Evolutionary conservation across 2,888 invertebrate species (phyloP).

Genomic region (Mamestra brassicae): DNA sequence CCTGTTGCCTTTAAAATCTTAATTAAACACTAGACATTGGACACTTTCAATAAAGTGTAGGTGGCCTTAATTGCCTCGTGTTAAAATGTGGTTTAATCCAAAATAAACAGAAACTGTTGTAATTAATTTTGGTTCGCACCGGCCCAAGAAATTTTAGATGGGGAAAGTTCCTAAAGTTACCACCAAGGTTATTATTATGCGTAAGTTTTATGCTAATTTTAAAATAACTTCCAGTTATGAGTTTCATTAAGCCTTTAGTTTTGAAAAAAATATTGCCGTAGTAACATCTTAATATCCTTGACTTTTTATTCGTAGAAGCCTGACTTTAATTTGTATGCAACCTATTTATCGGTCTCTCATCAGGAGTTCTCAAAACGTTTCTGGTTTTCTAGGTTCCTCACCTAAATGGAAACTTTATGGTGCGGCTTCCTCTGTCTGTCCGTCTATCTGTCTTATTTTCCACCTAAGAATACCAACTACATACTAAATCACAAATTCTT

Average conservation of each 20-base stretch:
- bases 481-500: not conserved
- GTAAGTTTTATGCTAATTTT: conserved; percentile 42
- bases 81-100: conserved; percentile 53
- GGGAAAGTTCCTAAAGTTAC: conserved; percentile 57
- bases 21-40: conserved; percentile 42
- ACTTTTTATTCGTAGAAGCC: not conserved
- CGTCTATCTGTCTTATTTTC: no score
- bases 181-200: conserved; percentile 34
- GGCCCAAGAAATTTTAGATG: conserved; percentile 59
- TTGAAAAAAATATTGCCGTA: no score
- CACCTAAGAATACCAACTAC: no score
- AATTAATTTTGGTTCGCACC: conserved; percentile 66
- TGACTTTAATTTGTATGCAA: no score
- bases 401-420: no score
- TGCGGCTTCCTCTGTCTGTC: no score
- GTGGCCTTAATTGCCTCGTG: conserved; percentile 46
- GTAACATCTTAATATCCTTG: not conserved
- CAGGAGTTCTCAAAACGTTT: no score
- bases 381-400: no score
- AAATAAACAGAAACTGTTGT: conserved; percentile 61
- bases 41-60: conserved; percentile 40
- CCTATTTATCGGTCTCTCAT: no score
- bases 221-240: conserved; percentile 33
- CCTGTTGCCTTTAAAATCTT: conserved; percentile 20
- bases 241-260: conserved; percentile 13